phyloP scores from a whole-genome alignment of 2,797 vertebrate species.

The Natrix natrix region DNA sequence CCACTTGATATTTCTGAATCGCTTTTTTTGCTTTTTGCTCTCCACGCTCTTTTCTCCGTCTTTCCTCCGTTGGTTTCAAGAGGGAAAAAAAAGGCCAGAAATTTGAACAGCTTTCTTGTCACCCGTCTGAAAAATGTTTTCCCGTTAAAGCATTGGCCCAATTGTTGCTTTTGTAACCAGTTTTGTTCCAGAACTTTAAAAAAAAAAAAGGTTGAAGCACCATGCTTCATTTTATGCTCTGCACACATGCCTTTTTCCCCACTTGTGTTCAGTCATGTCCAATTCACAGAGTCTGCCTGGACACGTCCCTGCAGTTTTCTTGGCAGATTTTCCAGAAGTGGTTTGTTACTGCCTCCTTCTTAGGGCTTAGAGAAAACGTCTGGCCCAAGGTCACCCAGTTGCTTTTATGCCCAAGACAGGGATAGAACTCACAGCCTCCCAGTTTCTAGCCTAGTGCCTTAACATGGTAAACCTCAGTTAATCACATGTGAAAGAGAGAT shows the following conservation, averaged over 20 bases:
- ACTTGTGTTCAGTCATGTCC: neutral
- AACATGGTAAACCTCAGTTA: neutral
- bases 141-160: neutral
- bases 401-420: neutral
- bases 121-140: neutral
- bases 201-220: neutral
- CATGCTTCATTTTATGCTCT: neutral
- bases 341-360: neutral
- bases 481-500: neutral
- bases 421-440: neutral
- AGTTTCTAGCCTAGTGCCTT: neutral
- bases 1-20: neutral
- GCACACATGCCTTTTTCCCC: neutral
- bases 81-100: neutral
- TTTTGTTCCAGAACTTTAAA: neutral
- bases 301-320: neutral
- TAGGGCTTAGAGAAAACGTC: neutral
- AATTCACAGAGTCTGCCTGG: neutral
- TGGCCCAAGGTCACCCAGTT: neutral
- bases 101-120: neutral
- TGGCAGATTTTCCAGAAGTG: neutral
- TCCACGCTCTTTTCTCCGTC: neutral
- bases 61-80: neutral
- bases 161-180: neutral
- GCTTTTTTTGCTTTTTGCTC: neutral